Evolutionary conservation across 2,797 vertebrate genomes (phyloP).

Genomic region (Lepilemur septentrionalis): DNA sequence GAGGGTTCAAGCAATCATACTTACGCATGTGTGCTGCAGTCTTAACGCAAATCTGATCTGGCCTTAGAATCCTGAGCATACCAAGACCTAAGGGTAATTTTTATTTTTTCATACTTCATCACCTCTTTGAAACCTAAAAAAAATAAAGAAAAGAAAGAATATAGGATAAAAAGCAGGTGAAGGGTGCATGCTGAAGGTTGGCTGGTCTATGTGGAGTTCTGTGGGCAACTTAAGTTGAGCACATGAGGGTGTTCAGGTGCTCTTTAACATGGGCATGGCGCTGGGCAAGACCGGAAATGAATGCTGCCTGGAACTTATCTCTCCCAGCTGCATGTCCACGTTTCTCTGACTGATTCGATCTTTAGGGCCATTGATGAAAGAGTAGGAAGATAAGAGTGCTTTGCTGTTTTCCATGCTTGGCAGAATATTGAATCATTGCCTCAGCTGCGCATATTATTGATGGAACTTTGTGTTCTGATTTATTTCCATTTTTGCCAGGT

Average conservation of each 20-base stretch:
- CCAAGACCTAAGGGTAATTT: neutral
- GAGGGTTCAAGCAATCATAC: constrained; percentile 38
- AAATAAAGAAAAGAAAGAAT: neutral
- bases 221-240: neutral
- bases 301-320: neutral
- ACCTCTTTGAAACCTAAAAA: constrained; percentile 3
- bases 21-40: neutral
- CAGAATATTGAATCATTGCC: neutral
- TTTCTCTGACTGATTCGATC: neutral
- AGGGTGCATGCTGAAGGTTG: neutral
- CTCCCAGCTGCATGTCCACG: neutral
- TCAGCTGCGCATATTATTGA: neutral
- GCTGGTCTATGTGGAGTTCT: neutral
- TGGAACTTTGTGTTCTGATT: neutral
- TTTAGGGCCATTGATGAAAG: neutral
- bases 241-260: neutral
- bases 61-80: neutral
- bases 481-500: neutral
- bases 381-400: neutral
- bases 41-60: constrained; percentile 23
- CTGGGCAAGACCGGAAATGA: neutral
- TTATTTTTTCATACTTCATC: constrained; percentile 31
- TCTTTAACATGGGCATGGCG: neutral
- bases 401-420: neutral
- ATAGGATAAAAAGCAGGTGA: neutral